Conservation (phyloP, 2,797 vertebrate species). For the Tapirus indicus region DNA sequence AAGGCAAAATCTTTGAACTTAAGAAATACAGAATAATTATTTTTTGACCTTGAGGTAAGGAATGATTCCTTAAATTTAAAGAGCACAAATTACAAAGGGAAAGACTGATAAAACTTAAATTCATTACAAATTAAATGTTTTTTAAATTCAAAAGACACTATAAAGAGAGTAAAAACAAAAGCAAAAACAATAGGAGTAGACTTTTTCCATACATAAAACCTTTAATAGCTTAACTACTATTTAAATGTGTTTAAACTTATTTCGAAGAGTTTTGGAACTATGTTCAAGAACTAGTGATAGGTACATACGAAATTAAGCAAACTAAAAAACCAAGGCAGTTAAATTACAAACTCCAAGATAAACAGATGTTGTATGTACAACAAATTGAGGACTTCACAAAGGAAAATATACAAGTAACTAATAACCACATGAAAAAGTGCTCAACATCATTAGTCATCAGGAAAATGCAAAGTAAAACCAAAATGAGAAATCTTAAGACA, state of each 20-base stretch:
- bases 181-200: neutral
- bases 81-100: neutral
- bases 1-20: conserved; percentile 41
- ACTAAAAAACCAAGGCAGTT: conserved; percentile 7
- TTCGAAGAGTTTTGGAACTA: conserved; percentile 1
- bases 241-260: neutral
- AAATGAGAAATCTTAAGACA: conserved; percentile 44
- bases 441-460: neutral
- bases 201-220: neutral
- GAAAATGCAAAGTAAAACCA: conserved; percentile 61
- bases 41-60: neutral
- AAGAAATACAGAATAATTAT: neutral
- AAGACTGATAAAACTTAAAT: neutral
- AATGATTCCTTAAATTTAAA: conserved; percentile 64
- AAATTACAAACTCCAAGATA: conserved; percentile 34
- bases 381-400: neutral
- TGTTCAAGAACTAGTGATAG: neutral
- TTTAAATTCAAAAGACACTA: neutral
- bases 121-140: conserved; percentile 41
- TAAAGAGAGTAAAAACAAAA: neutral
- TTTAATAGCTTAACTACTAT: conserved; percentile 13
- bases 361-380: neutral
- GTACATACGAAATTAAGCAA: conserved; percentile 45
- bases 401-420: conserved; percentile 49
- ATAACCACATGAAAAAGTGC: conserved; percentile 17